Evolutionary conservation across 23 tunicate species (phyloP), one percentile per base, ranked within the genome.

Genomic region (Diplosoma virens): DNA sequence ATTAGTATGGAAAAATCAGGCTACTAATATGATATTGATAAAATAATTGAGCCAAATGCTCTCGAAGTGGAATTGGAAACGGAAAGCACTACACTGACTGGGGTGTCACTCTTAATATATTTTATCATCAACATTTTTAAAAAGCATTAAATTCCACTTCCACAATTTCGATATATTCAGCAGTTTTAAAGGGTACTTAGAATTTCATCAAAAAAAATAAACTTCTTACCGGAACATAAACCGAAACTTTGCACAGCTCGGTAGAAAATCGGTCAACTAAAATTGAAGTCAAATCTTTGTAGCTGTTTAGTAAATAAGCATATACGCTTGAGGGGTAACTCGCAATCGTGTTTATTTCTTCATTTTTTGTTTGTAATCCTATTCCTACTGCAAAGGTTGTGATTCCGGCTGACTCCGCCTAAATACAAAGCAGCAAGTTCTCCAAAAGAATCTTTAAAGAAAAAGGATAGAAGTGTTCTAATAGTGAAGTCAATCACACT

Each of bases 331-430:
- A 48, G 24, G 84, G 84, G 30, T 80, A 33, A 24, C 55, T 67
- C 22, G 84, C 84, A 3, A 80, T 80, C 11, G 31, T 50, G 1
- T 33, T 25, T 2, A 80, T 68, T 68, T 80, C 84, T 9, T 69
- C 77, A 26, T 25, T 56, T 33, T 47, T 26, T 14, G 69, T 50
- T 32, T 77, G 67, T 11, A 16, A 32, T 3, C 84, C 84, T 31
- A 80, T 56, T 24, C 84, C 84, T 31, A 80, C 77, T 0, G 74
- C 77, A 37, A 67, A 80, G n/a, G 47, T 36, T 20, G 84, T 67
- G 3, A 80, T 56, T 4, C 77, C 77, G 35, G 54, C 63, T 28
- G 66, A 22, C 9, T 36, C n/a, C 26, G 83, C 83, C 83, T 79
- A 9, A 4, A 29, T 11, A 64, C 65, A 58, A 41, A 41, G 14